Evolutionary conservation across 2,888 invertebrate species (phyloP).

Genomic region (Aquatica leii): DNA sequence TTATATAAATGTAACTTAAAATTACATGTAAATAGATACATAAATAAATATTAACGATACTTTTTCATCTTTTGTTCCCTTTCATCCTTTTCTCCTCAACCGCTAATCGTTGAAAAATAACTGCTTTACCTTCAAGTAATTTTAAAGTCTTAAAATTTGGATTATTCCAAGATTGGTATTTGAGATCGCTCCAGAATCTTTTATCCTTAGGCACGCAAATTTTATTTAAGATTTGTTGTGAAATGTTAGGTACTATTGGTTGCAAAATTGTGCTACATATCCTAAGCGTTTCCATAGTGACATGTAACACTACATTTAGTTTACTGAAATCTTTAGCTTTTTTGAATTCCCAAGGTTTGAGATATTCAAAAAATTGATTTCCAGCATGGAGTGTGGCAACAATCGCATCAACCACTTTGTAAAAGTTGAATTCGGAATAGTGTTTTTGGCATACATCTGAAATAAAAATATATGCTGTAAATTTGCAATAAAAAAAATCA

Average conservation of each 20-base stretch:
- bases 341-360: slow-evolving; percentile 88
- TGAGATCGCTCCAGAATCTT: slow-evolving; percentile 64
- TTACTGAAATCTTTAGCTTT: slow-evolving; percentile 65
- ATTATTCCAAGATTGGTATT: slow-evolving; percentile 51
- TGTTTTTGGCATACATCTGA: slow-evolving; percentile 71
- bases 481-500: background rate
- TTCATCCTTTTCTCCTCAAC: slow-evolving; percentile 39
- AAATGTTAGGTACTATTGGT: slow-evolving; percentile 84
- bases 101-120: slow-evolving; percentile 55
- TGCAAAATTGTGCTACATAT: slow-evolving; percentile 81
- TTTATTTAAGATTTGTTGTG: slow-evolving; percentile 74
- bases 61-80: background rate
- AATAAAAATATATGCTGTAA: slow-evolving; percentile 10
- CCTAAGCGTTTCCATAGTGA: slow-evolving; percentile 86
- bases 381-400: slow-evolving; percentile 78
- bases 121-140: slow-evolving; percentile 45
- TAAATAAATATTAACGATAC: slow-evolving; percentile 18
- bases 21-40: slow-evolving; percentile 29
- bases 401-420: slow-evolving; percentile 81
- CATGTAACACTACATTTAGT: slow-evolving; percentile 75
- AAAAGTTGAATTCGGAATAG: slow-evolving; percentile 81
- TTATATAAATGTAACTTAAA: slow-evolving; percentile 26
- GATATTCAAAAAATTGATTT: slow-evolving; percentile 86
- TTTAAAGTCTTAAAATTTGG: slow-evolving; percentile 41
- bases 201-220: slow-evolving; percentile 62